phyloP scores from a whole-genome alignment of 2,113 vertebrate species.

The Myiagra hebetior region DNA sequence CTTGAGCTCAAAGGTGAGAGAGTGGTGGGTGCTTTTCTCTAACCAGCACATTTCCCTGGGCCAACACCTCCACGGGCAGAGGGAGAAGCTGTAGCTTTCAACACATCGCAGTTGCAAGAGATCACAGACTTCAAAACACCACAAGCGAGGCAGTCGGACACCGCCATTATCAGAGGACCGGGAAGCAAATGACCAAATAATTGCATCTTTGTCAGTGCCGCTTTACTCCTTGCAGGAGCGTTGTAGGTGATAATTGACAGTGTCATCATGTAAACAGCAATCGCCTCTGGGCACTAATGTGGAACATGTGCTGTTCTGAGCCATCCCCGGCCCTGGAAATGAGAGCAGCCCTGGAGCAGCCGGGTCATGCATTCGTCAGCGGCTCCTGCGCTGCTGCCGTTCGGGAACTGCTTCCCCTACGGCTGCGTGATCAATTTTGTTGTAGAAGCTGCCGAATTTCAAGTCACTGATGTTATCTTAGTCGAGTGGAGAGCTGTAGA shows the following conservation, averaged over 20 bases:
- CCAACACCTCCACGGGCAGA: rapidly evolving
- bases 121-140: neutral
- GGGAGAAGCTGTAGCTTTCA: neutral
- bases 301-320: neutral
- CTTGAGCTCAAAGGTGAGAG: neutral
- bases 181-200: neutral
- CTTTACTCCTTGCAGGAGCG: neutral
- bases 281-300: neutral
- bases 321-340: neutral
- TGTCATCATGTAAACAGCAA: neutral
- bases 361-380: neutral
- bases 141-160: neutral
- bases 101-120: rapidly evolving
- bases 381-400: neutral
- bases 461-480: neutral
- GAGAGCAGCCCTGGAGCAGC: neutral
- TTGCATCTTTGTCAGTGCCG: neutral
- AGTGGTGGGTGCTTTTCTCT: neutral
- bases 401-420: rapidly evolving
- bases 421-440: rapidly evolving
- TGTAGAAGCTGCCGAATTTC: neutral
- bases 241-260: slow-evolving; percentile 13
- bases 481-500: rapidly evolving
- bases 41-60: neutral
- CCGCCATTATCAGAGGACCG: neutral